Evolutionary conservation across 2,113 vertebrate genomes (phyloP).

Genomic region (Chloropsis hardwickii): DNA sequence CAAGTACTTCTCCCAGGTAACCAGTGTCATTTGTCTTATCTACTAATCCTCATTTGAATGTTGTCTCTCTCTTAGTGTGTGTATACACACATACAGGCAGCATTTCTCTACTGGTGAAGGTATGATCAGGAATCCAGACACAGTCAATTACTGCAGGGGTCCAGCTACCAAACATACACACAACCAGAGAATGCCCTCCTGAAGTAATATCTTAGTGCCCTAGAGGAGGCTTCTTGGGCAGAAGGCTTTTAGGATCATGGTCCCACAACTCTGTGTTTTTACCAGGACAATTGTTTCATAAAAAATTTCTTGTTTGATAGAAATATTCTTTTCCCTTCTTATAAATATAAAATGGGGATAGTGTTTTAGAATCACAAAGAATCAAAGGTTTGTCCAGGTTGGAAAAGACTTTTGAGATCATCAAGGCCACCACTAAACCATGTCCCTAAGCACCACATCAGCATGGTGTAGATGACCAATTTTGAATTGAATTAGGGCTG

Average conservation of each 20-base stretch:
- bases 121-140: not conserved
- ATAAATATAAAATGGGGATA: not conserved
- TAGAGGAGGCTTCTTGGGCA: not conserved
- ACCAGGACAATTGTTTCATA: not conserved
- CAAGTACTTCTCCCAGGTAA: not conserved
- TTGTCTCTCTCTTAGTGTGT: not conserved
- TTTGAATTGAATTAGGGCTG: not conserved
- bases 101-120: not conserved
- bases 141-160: not conserved
- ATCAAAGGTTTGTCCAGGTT: not conserved
- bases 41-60: not conserved
- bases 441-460: not conserved
- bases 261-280: not conserved
- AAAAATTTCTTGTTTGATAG: not conserved
- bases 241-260: not conserved
- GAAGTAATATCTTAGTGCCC: not conserved
- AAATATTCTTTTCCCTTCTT: not conserved
- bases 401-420: not conserved
- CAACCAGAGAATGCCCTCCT: not conserved
- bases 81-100: not conserved
- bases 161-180: not conserved
- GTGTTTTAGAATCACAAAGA: not conserved
- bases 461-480: not conserved
- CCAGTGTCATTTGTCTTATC: not conserved
- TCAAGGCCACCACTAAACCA: not conserved